Percentiles rank a stretch among this genome's conserved stretches.
These are phyloP conservation scores for Radopholus similis DNA, from an alignment of 1,140 invertebrate genomes.

Conservation along the genomic window DNA sequence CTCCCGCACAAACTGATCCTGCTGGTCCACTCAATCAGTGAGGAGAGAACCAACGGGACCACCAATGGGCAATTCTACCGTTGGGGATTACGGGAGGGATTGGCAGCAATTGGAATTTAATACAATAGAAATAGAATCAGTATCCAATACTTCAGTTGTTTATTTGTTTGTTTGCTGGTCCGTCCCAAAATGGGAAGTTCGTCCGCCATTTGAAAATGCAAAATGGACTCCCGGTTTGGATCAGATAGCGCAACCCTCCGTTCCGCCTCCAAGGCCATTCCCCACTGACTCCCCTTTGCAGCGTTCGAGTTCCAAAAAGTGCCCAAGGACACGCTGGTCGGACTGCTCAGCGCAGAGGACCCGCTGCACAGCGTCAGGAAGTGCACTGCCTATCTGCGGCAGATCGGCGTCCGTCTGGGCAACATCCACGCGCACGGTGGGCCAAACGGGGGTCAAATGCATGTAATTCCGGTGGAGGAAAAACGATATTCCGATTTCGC, in stretches of 20 bases:
- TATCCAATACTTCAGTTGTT: too few species aligned
- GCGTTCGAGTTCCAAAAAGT: constrained; percentile 2
- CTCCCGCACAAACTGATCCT: constrained; percentile 37
- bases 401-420: not conserved
- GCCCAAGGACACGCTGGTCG: not conserved
- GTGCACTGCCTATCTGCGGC: not conserved
- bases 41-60: not conserved
- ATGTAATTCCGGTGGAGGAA: too few species aligned
- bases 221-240: too few species aligned
- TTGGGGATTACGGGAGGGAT: too few species aligned
- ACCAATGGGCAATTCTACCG: not conserved
- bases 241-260: too few species aligned
- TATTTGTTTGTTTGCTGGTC: not conserved
- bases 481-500: too few species aligned
- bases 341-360: not conserved
- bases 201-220: not conserved
- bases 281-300: not conserved
- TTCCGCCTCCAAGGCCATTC: not conserved
- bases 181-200: not conserved
- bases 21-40: constrained; percentile 44
- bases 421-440: not conserved
- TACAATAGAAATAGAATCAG: too few species aligned
- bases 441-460: too few species aligned
- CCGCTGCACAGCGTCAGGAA: not conserved
- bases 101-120: too few species aligned